These are phyloP conservation scores for Mus pahari DNA, from an alignment of 2,113 vertebrate species.

Conservation along the genomic window DNA sequence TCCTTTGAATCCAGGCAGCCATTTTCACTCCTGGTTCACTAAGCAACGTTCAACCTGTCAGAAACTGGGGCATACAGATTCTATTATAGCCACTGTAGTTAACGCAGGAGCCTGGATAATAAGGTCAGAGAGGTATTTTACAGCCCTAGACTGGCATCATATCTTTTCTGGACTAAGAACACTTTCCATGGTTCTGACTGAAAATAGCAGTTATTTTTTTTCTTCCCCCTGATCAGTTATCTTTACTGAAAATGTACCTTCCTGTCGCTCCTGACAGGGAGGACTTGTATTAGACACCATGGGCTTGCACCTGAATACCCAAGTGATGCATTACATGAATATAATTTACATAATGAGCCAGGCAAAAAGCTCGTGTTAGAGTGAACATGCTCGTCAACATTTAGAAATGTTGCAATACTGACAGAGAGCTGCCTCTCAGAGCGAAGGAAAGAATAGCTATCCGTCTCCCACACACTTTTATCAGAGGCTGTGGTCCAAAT, in stretches of 20 bases:
- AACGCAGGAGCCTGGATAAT: conserved; percentile 70
- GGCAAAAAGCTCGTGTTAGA: conserved; percentile 71
- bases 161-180: conserved; percentile 60
- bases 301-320: conserved; percentile 82
- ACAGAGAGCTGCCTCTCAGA: conserved; percentile 75
- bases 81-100: conserved; percentile 72
- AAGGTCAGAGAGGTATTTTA: conserved; percentile 77
- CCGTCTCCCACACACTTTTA: conserved; percentile 54
- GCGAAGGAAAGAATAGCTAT: conserved; percentile 60
- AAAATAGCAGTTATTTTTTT: conserved; percentile 71
- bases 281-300: conserved; percentile 67
- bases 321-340: conserved; percentile 68
- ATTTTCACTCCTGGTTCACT: conserved; percentile 59
- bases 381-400: conserved; percentile 73
- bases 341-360: conserved; percentile 80
- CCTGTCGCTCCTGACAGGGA: conserved; percentile 75
- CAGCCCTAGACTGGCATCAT: conserved; percentile 35
- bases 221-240: conserved; percentile 53
- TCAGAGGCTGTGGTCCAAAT: not conserved
- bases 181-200: conserved; percentile 69
- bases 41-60: conserved; percentile 69
- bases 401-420: conserved; percentile 72
- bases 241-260: conserved; percentile 73
- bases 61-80: conserved; percentile 73
- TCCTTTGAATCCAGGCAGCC: conserved; percentile 65